A percentile compares a stretch with the other conserved stretches of the same genome.
Evolutionary conservation across 1,140 invertebrate species (phyloP).

Genomic region (Zaprionus davidi): DNA sequence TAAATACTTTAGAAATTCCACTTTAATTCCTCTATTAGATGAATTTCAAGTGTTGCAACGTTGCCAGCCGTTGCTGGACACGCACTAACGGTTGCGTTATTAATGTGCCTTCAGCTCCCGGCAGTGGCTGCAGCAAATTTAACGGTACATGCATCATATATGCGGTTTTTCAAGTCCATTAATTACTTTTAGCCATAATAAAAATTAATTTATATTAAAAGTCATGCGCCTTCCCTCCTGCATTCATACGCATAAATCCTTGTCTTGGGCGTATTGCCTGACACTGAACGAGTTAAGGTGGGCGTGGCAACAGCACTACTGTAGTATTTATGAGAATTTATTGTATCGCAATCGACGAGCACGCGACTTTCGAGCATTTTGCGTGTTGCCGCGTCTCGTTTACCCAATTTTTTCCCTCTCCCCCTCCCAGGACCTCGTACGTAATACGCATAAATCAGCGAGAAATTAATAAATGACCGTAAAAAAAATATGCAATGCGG

Average conservation of each 20-base stretch:
- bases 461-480: conserved; percentile 75
- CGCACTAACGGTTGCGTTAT: conserved; percentile 29
- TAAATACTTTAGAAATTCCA: background rate
- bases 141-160: conserved; percentile 69
- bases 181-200: conserved; percentile 81
- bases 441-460: conserved; percentile 64
- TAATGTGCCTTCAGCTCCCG: conserved; percentile 16
- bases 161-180: conserved; percentile 72
- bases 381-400: conserved; percentile 27
- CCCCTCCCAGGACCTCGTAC: background rate
- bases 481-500: conserved; percentile 45
- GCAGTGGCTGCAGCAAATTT: conserved; percentile 39
- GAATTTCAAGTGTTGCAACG: background rate
- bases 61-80: conserved; percentile 4
- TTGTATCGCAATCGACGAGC: conserved; percentile 75
- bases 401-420: background rate
- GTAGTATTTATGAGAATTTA: conserved; percentile 78
- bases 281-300: background rate
- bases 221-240: conserved; percentile 51
- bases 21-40: background rate
- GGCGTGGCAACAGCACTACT: conserved; percentile 43
- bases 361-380: conserved; percentile 58
- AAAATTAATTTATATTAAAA: conserved; percentile 83
- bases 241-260: conserved; percentile 66
- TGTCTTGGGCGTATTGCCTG: conserved; percentile 59